phyloP scores from a whole-genome alignment of 2,113 vertebrate species.

The Kobus ellipsiprymnus region DNA sequence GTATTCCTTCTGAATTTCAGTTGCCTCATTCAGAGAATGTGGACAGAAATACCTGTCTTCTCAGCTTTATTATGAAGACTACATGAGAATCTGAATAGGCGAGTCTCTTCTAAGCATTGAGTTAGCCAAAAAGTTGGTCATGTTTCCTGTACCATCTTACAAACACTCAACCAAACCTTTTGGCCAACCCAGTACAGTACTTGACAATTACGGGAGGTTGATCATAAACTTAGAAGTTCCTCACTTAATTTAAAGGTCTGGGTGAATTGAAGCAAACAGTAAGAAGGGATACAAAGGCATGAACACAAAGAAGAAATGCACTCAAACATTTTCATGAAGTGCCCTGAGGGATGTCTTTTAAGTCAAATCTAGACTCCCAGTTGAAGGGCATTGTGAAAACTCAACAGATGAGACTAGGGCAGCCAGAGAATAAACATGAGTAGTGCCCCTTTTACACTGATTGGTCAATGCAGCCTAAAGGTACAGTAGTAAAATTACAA shows the following conservation, averaged over 20 bases:
- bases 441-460: too few relatives aligned
- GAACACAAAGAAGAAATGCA: background rate
- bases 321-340: background rate
- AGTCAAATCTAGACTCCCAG: background rate
- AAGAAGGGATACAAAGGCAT: background rate
- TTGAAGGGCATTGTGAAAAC: background rate
- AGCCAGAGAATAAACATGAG: fast-evolving
- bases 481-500: fast-evolving
- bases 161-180: background rate
- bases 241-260: background rate
- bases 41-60: background rate
- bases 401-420: too few relatives aligned
- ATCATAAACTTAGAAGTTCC: background rate
- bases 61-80: background rate
- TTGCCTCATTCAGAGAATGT: background rate
- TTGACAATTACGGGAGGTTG: fast-evolving
- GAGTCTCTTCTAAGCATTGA: background rate
- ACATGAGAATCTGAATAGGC: background rate
- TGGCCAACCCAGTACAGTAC: background rate
- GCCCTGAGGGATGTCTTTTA: background rate
- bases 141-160: background rate
- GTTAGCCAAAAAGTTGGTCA: background rate
- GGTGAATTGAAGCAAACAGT: background rate
- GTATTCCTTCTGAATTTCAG: background rate
- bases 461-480: background rate